A percentile compares a stretch with the other conserved stretches of the same genome.
Evolutionary conservation across 2,888 invertebrate genomes (phyloP).

Genomic region (Pasiphila rectangulata): DNA sequence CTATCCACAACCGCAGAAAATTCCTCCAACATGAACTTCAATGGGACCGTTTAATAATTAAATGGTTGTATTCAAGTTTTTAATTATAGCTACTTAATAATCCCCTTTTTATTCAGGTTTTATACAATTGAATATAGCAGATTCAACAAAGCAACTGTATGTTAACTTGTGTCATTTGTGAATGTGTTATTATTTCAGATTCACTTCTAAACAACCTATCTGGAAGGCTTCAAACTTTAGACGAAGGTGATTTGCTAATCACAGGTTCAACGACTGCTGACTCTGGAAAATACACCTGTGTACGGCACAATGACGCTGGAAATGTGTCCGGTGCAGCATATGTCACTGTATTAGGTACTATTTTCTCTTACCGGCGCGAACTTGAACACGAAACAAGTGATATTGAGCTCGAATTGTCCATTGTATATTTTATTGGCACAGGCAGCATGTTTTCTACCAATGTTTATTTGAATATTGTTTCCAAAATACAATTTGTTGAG

Average conservation of each 20-base stretch:
- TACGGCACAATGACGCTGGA: constrained; percentile 94
- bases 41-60: no score
- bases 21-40: no score
- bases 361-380: neutral
- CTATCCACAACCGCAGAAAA: no score
- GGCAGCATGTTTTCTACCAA: constrained; percentile 6
- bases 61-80: neutral
- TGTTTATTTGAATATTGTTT: constrained; percentile 16
- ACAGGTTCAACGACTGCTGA: constrained; percentile 91
- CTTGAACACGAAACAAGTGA: neutral
- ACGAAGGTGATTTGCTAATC: constrained; percentile 93
- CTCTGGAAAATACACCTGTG: constrained; percentile 94
- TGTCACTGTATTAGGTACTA: constrained; percentile 89
- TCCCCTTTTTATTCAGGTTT: no score
- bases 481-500: constrained; percentile 17
- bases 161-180: constrained; percentile 1
- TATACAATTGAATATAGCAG: no score
- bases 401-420: constrained; percentile 9
- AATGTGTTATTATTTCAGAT: constrained; percentile 50
- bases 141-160: no score
- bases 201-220: constrained; percentile 74
- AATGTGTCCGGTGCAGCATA: constrained; percentile 90
- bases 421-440: constrained; percentile 9
- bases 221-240: constrained; percentile 91
- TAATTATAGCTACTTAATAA: no score